Conservation (phyloP, 2,888 invertebrate genomes). For the Dyspetes luteomarginatus region DNA sequence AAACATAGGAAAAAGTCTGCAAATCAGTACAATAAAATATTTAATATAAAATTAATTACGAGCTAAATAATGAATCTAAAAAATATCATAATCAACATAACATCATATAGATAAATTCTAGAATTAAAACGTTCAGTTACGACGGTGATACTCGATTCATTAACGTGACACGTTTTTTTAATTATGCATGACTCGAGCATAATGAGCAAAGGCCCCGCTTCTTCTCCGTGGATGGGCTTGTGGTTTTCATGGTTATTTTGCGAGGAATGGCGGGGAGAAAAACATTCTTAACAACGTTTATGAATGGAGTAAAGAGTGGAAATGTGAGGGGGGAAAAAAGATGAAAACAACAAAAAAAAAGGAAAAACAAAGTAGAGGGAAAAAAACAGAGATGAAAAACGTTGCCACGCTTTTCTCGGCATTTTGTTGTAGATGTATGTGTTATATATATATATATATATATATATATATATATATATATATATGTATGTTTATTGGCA, state of each 20-base stretch:
- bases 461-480: conserved; percentile 40
- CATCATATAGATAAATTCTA: no score
- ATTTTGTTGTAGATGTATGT: conserved; percentile 21
- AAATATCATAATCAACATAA: no score
- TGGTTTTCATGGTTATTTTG: background rate
- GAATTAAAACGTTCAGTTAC: no score
- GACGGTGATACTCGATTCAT: conserved; percentile 20
- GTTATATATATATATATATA: conserved; percentile 28
- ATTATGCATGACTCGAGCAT: conserved; percentile 56
- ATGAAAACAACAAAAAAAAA: conserved; percentile 28
- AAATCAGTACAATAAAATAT: no score
- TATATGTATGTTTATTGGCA: conserved; percentile 46
- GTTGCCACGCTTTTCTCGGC: conserved; percentile 47
- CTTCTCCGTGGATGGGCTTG: conserved; percentile 9
- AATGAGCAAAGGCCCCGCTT: conserved; percentile 32
- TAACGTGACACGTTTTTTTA: conserved; percentile 32
- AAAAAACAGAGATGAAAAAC: conserved; percentile 40
- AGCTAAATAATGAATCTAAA: no score
- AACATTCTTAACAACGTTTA: conserved; percentile 59
- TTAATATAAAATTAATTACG: no score
- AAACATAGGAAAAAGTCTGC: no score
- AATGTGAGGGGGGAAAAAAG: conserved; percentile 23
- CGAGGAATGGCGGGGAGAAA: conserved; percentile 16
- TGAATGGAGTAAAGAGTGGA: conserved; percentile 43
- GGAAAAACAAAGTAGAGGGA: conserved; percentile 41